Base-by-base conservation (phyloP, 2,113 vertebrate genomes). In the Muntiacus muntjak region DNA sequence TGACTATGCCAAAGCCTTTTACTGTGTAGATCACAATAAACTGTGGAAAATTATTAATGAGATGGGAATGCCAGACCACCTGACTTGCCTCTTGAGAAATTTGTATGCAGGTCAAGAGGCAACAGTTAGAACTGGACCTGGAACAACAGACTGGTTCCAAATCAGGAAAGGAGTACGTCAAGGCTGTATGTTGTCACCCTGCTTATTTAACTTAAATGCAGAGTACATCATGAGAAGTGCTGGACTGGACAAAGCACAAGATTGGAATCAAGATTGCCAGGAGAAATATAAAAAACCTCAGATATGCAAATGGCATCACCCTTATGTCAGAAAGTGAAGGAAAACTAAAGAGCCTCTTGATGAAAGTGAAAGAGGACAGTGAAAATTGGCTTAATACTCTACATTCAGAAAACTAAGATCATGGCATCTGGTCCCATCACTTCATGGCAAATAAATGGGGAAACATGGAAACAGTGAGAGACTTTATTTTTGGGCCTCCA, bases 111-210 rank as follows among this genome's bases (percentile, higher is more conserved):
- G 16, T 67, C 64, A 36, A 5, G 33, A 67, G n/a, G 33, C 33
- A 19, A 67, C 33, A 67, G 17, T 67, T 67, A 67, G 33, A 10
- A 36, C 33, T 21, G 64, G 16, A 10, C 33, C 6, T 67, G 16
- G 33, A 67, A 67, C 7, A 67, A 67, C 33, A 67, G 33, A 67
- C 64, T 67, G 16, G 33, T 67, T 67, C 64, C 64, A 67, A 36
- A 67, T 36, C 0, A 1, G 30, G 1, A n/a, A 67, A n/a, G 33
- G 16, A 67, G 62, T 5, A n/a, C 0, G 0, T n/a, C 62, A 67
- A 67, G 33, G 4, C 33, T 67, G 0, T 19, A 67, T 67, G n/a
- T 67, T 19, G 62, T 67, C 62, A 67, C 62, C 15, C 33, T 67
- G 62, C 33, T 19, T 67, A n/a, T 67, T 64, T n/a, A 67, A 67